Percentiles rank a stretch among this genome's conserved stretches.
phyloP scores from a whole-genome alignment of 2,797 vertebrate species.

The Nyctalus aviator region DNA sequence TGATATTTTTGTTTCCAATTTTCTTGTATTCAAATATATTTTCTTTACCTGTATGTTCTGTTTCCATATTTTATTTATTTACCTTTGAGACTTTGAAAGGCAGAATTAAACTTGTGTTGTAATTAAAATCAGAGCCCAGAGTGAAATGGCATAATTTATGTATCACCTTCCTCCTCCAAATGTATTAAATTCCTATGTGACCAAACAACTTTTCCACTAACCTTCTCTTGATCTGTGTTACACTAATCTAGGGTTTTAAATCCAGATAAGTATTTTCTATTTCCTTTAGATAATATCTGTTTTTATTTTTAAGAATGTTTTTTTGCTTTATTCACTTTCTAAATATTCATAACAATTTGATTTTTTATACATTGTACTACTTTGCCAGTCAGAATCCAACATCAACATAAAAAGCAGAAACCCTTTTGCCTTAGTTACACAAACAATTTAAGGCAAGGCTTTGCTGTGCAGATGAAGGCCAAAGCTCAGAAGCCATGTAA shows the following conservation, averaged over 20 bases:
- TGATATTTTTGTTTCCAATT: background rate
- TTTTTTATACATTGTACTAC: background rate
- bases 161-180: background rate
- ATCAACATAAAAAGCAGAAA: background rate
- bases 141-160: background rate
- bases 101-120: background rate
- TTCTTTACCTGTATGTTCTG: background rate
- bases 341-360: background rate
- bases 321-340: background rate
- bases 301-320: background rate
- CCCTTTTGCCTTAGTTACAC: background rate
- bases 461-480: background rate
- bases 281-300: background rate
- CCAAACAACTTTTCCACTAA: background rate
- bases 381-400: background rate
- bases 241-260: background rate
- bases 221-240: background rate
- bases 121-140: slow-evolving; percentile 38
- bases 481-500: background rate
- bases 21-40: background rate
- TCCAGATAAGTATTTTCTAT: background rate
- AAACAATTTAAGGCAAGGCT: background rate
- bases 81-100: slow-evolving; percentile 4
- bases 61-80: slow-evolving; percentile 30
- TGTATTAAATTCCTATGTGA: background rate